Percentiles rank a stretch among this genome's conserved stretches.
Conservation (phyloP, 2,797 vertebrate genomes). For the Todus mexicanus region DNA sequence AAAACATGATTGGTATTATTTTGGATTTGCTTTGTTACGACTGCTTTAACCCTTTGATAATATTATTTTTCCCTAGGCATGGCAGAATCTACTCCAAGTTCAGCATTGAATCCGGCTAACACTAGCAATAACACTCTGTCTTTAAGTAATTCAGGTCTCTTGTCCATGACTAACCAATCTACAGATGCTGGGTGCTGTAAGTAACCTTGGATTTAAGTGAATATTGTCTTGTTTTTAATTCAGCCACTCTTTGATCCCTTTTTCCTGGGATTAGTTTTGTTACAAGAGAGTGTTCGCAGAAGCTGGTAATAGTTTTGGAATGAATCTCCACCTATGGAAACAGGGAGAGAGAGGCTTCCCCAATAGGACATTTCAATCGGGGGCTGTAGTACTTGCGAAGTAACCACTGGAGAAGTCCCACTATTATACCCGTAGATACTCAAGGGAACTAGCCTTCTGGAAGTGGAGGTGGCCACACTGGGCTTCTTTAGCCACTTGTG, state of each 20-base stretch:
- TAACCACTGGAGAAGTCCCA: not conserved
- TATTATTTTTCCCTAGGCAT: not conserved
- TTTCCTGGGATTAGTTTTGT: not conserved
- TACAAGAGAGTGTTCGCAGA: not conserved
- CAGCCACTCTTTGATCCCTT: not conserved
- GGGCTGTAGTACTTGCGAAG: not conserved
- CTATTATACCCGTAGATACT: not conserved
- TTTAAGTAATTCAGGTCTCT: not conserved
- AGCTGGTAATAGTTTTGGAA: not conserved
- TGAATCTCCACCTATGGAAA: not conserved
- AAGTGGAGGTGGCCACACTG: not conserved
- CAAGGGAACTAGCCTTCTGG: not conserved
- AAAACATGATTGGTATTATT: not conserved
- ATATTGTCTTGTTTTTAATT: not conserved
- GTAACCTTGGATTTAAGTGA: not conserved
- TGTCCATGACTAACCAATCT: not conserved
- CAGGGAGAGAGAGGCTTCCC: not conserved
- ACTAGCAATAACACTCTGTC: not conserved
- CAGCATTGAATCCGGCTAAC: not conserved
- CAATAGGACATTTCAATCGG: rapidly evolving
- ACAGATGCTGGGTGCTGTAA: conserved; percentile 39
- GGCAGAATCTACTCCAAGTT: not conserved
- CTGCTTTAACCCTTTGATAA: not conserved
- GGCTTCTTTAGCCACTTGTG: not conserved
- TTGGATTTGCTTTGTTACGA: not conserved